A percentile compares a stretch with the other conserved stretches of the same genome.
phyloP scores from a whole-genome alignment of 2,113 vertebrate genomes.

The Saccopteryx bilineata region DNA sequence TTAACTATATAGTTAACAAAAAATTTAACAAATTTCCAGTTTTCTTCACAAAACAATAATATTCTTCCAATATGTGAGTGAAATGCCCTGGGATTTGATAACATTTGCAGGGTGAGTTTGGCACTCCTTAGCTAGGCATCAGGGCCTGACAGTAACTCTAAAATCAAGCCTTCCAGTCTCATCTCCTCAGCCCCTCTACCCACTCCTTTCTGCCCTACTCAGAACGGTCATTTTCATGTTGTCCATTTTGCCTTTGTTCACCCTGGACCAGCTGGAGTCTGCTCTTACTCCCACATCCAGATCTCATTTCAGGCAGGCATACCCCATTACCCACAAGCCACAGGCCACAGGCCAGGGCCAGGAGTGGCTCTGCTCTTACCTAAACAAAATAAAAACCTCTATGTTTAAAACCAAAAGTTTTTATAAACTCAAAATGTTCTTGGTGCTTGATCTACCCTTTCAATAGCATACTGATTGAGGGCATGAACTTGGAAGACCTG shows the following conservation, averaged over 20 bases:
- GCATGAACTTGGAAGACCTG: background rate
- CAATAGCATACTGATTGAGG: background rate
- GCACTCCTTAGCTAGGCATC: background rate
- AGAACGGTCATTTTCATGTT: background rate
- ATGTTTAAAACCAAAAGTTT: constrained; percentile 19
- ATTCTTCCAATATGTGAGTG: constrained; percentile 31
- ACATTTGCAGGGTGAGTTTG: background rate
- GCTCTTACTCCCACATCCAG: background rate
- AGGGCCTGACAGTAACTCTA: constrained; percentile 13
- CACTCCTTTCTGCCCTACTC: background rate
- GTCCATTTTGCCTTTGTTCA: background rate
- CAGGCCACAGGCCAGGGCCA: background rate
- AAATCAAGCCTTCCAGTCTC: constrained; percentile 6
- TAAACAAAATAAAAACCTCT: constrained; percentile 56
- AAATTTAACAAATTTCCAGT: constrained; percentile 37
- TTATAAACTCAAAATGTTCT: constrained; percentile 33
- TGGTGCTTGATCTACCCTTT: constrained; percentile 44
- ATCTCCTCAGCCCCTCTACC: background rate
- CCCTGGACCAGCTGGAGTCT: too few species aligned
- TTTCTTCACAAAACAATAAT: constrained; percentile 33
- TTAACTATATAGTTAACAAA: constrained; percentile 61
- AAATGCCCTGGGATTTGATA: background rate
- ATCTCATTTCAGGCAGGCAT: background rate
- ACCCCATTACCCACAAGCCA: background rate
- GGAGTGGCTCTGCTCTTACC: background rate